Conservation (phyloP, 2,888 invertebrate species). For the Sabatieria punctata region DNA sequence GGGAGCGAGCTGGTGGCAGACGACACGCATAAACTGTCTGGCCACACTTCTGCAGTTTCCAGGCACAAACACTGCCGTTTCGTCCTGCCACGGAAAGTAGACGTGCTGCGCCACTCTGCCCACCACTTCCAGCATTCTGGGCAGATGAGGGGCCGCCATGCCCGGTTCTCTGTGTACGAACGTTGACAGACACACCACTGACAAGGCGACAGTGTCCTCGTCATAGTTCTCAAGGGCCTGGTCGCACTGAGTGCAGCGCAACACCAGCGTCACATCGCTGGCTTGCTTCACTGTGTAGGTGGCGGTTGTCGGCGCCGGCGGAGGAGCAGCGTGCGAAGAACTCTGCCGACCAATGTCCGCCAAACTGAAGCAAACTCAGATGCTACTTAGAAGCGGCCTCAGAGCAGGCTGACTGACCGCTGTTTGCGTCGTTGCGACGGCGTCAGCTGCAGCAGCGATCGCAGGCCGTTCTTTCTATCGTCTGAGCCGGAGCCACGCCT, state of each 20-base stretch:
- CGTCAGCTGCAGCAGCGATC: too few relatives aligned
- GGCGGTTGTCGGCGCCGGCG: too few relatives aligned
- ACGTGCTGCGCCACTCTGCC: slow-evolving; percentile 23
- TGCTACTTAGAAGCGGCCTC: too few relatives aligned
- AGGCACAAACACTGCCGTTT: slow-evolving; percentile 52
- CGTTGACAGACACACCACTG: slow-evolving; percentile 79
- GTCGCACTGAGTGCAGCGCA: slow-evolving; percentile 46
- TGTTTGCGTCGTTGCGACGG: too few relatives aligned
- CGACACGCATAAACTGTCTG: slow-evolving; percentile 86
- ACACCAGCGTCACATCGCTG: background rate
- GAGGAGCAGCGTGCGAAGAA: too few relatives aligned
- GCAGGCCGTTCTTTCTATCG: too few relatives aligned
- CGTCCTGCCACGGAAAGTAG: slow-evolving; percentile 27
- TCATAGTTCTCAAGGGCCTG: slow-evolving; percentile 73
- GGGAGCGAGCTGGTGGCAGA: slow-evolving; percentile 84
- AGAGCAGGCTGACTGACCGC: too few relatives aligned
- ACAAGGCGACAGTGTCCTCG: slow-evolving; percentile 84
- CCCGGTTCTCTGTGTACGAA: slow-evolving; percentile 90
- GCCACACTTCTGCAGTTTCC: slow-evolving; percentile 89
- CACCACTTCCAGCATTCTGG: slow-evolving; percentile 58
- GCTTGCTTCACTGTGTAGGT: background rate
- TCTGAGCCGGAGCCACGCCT: too few relatives aligned
- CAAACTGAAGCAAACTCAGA: too few relatives aligned
- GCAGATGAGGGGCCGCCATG: slow-evolving; percentile 72
- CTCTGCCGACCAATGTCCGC: too few relatives aligned